Evolutionary conservation across 2,888 invertebrate species (phyloP).

Genomic region (Bellardia bayeri): DNA sequence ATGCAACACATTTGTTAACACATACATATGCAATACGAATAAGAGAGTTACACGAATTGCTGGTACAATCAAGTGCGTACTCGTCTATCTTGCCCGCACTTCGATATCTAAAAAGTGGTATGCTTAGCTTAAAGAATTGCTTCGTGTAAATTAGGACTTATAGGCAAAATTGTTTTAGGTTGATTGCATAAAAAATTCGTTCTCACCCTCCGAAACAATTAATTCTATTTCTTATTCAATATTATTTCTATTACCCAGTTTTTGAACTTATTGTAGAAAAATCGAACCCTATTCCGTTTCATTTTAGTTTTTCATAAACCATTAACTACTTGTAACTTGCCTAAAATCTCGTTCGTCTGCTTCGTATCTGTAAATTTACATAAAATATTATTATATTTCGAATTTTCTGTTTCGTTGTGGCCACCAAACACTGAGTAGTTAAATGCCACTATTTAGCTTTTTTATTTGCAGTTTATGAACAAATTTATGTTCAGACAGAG

Average conservation of each 20-base stretch:
- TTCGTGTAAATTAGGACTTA: no score
- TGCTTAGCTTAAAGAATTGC: no score
- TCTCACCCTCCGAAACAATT: no score
- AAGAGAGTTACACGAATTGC: no score
- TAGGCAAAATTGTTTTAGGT: no score
- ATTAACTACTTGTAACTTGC: background rate
- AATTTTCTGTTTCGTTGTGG: background rate
- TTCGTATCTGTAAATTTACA: slow-evolving; percentile 13
- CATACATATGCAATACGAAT: no score
- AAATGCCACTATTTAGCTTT: slow-evolving; percentile 28
- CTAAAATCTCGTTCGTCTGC: background rate
- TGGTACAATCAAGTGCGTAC: no score
- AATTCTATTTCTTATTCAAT: background rate
- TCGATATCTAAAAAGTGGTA: no score
- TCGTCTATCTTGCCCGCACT: no score
- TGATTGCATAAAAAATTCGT: no score
- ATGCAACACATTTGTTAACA: no score
- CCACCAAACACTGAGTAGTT: slow-evolving; percentile 2
- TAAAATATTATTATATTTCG: background rate
- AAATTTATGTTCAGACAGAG: slow-evolving; percentile 43
- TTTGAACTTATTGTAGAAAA: no score
- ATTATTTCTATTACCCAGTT: background rate
- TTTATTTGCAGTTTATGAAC: slow-evolving; percentile 32
- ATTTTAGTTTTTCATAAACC: background rate
- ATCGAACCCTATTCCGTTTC: background rate